phyloP scores from a whole-genome alignment of 1,140 invertebrate species.

The Mizuhopecten yessoensis region DNA sequence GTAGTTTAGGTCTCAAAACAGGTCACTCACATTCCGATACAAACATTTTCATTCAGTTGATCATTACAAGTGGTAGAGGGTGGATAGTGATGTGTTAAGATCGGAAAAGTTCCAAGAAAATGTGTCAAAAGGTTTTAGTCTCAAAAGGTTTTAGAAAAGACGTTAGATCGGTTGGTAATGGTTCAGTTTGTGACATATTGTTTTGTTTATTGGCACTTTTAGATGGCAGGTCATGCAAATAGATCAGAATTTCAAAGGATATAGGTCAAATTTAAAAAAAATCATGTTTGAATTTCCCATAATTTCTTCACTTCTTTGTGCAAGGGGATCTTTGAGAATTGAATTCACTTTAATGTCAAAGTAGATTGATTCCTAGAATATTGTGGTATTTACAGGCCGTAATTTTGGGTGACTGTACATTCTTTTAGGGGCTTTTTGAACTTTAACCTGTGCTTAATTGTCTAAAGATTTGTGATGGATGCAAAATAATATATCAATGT shows the following conservation, averaged over 20 bases:
- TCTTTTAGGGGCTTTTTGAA: too few species aligned
- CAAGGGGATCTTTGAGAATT: too few species aligned
- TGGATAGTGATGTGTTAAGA: not conserved
- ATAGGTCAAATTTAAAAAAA: not conserved
- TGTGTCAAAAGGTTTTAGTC: conserved; percentile 31
- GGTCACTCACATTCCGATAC: not conserved
- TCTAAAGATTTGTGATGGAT: too few species aligned
- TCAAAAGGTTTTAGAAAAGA: conserved; percentile 30
- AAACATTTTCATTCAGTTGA: too few species aligned
- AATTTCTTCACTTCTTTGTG: too few species aligned
- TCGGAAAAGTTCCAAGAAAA: not conserved
- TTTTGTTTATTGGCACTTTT: not conserved
- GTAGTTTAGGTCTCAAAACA: not conserved
- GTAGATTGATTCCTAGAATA: too few species aligned
- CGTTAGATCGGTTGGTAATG: not conserved
- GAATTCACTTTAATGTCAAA: too few species aligned
- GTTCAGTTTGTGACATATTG: not conserved
- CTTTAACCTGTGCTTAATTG: too few species aligned
- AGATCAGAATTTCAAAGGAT: not conserved
- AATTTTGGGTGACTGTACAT: too few species aligned
- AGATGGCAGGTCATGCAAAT: not conserved
- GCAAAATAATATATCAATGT: too few species aligned
- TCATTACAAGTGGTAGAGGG: not conserved
- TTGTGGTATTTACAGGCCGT: too few species aligned
- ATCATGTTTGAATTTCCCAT: not conserved